Evolutionary conservation across 2,113 vertebrate genomes (phyloP).

Genomic region (Prietella phreatophila): DNA sequence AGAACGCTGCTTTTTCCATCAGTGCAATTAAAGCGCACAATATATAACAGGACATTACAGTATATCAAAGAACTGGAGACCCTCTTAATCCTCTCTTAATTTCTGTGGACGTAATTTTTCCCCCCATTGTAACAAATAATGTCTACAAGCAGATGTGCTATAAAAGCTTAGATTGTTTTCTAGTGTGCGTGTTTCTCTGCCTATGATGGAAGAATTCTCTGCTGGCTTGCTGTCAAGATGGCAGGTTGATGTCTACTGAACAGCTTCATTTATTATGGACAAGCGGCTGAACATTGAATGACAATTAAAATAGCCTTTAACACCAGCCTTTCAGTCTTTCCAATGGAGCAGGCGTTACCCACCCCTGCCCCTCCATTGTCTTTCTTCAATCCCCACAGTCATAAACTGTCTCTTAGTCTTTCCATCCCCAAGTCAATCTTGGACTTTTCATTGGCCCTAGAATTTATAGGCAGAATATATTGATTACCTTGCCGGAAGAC

Average conservation of each 20-base stretch:
- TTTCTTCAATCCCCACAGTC: slow-evolving; percentile 18
- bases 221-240: slow-evolving; percentile 43
- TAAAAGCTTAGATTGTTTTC: background rate
- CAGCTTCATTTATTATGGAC: slow-evolving; percentile 51
- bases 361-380: slow-evolving; percentile 11
- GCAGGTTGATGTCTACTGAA: slow-evolving; percentile 53
- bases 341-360: background rate
- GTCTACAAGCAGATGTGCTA: background rate
- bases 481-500: no score
- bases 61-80: background rate
- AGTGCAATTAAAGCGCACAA: background rate
- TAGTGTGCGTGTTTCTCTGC: background rate
- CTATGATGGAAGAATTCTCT: slow-evolving; percentile 19
- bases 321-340: slow-evolving; percentile 31
- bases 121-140: background rate
- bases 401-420: slow-evolving; percentile 6
- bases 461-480: no score
- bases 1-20: slow-evolving; percentile 16
- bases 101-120: background rate
- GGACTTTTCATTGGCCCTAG: no score
- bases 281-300: slow-evolving; percentile 39
- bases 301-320: slow-evolving; percentile 41
- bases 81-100: slow-evolving; percentile 6
- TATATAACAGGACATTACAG: background rate
- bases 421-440: slow-evolving; percentile 23